These are phyloP conservation scores for Conomelus anceps DNA, from an alignment of 2,888 invertebrate genomes.

Conservation along the genomic window DNA sequence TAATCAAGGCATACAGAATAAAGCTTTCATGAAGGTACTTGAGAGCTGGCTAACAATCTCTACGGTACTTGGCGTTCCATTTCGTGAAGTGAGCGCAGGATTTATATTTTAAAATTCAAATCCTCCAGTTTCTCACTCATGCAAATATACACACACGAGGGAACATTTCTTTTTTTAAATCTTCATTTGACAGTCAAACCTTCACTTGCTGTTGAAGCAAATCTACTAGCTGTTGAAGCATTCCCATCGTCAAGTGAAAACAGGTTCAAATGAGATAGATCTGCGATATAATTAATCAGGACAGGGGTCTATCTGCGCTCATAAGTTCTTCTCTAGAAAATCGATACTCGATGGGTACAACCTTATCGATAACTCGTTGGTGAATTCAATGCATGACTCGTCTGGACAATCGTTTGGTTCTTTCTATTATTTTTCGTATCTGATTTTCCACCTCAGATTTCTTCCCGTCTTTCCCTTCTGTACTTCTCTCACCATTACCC, in stretches of 20 bases:
- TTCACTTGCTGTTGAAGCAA: neutral
- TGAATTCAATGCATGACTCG: neutral
- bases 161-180: neutral
- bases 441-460: too few species aligned
- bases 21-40: neutral
- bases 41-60: neutral
- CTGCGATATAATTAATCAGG: neutral
- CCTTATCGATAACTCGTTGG: neutral
- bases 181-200: neutral
- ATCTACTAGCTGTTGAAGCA: neutral
- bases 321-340: too few species aligned
- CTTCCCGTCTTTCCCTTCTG: too few species aligned
- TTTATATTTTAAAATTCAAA: neutral
- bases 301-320: neutral
- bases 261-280: neutral
- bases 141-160: neutral
- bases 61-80: too few species aligned
- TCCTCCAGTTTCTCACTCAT: neutral
- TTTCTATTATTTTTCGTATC: too few species aligned
- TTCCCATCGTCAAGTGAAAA: neutral
- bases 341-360: neutral
- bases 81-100: neutral
- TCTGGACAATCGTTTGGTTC: neutral
- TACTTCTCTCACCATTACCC: too few species aligned
- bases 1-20: neutral